phyloP scores from a whole-genome alignment of 2,113 vertebrate genomes.

The Lagopus leucura region DNA sequence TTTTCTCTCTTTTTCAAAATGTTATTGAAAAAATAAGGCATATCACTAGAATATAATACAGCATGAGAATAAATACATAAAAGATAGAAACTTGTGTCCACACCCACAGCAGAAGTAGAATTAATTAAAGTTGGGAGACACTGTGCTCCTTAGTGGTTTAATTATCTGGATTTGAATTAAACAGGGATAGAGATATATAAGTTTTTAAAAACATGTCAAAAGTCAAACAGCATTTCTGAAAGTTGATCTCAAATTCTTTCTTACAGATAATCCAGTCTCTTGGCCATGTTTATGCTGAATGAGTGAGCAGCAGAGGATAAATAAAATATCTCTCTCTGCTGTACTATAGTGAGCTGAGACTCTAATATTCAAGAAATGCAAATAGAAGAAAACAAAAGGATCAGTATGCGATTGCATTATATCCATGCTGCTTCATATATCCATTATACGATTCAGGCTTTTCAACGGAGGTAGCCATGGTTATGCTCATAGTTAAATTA shows the following conservation, averaged over 20 bases:
- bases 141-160: conserved; percentile 37
- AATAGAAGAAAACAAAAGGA: conserved; percentile 37
- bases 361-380: neutral
- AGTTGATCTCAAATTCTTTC: conserved; percentile 59
- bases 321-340: conserved; percentile 44
- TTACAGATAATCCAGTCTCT: conserved; percentile 66
- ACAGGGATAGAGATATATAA: conserved; percentile 24
- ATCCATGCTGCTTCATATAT: neutral
- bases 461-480: conserved; percentile 47
- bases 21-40: neutral
- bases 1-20: neutral
- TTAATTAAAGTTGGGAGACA: conserved; percentile 69
- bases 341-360: neutral
- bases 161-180: conserved; percentile 65
- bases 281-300: conserved; percentile 51
- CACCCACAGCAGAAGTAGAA: conserved; percentile 26
- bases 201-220: conserved; percentile 52
- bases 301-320: conserved; percentile 37
- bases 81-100: neutral
- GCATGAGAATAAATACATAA: conserved; percentile 17
- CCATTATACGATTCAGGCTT: conserved; percentile 18
- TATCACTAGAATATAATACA: neutral
- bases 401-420: neutral
- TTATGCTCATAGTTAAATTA: conserved; percentile 70
- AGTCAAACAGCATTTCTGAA: conserved; percentile 50